Conservation (phyloP, 2,888 invertebrate genomes). For the Agrochola macilenta region DNA sequence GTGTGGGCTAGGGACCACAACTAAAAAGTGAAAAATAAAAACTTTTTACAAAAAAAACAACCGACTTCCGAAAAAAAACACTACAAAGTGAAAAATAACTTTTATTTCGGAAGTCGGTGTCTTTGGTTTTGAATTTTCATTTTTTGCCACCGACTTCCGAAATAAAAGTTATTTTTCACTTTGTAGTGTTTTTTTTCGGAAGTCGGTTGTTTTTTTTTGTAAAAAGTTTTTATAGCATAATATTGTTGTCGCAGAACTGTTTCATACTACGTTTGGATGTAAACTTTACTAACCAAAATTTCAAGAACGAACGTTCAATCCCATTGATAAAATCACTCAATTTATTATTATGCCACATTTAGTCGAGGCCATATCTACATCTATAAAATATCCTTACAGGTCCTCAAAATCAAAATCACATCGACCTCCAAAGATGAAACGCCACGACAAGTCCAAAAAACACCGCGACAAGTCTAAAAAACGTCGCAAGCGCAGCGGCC, state of each 20-base stretch:
- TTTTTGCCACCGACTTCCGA: too few species aligned
- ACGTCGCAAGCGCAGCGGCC: conserved; percentile 70
- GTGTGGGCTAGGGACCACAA: too few species aligned
- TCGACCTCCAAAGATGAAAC: conserved; percentile 63
- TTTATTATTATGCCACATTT: neutral
- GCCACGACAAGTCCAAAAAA: conserved; percentile 70
- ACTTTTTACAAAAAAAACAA: too few species aligned
- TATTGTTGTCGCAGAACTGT: neutral
- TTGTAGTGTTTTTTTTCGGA: too few species aligned
- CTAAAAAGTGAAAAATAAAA: too few species aligned
- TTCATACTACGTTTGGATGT: neutral
- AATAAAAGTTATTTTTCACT: too few species aligned
- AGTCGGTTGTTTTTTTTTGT: too few species aligned
- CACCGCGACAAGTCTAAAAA: conserved; percentile 73
- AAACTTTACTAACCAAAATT: neutral
- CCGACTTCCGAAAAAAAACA: too few species aligned
- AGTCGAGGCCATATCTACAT: neutral
- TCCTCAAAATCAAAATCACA: conserved; percentile 70
- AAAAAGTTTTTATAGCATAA: too few species aligned
- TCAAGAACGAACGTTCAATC: neutral
- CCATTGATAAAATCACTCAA: neutral
- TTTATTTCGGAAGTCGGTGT: too few species aligned
- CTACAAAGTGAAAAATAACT: too few species aligned
- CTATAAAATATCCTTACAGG: conserved; percentile 47
- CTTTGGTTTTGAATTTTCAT: too few species aligned